Evolutionary conservation across 2,888 invertebrate species (phyloP).

Genomic region (Galerucella calmariensis): DNA sequence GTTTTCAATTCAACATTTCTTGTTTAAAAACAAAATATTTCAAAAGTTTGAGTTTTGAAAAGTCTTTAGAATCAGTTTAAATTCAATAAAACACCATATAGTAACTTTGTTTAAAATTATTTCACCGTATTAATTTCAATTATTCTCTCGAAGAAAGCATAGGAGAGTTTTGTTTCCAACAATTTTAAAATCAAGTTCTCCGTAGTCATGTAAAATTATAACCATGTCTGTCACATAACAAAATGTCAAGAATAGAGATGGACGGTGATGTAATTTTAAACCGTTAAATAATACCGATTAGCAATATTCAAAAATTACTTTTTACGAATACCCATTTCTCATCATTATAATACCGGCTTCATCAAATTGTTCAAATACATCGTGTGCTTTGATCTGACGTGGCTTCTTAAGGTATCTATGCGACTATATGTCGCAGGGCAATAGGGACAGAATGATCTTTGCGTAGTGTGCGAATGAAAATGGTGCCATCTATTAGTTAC

Average conservation of each 20-base stretch:
- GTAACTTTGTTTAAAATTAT: not conserved
- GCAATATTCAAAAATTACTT: not conserved
- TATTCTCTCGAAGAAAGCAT: not conserved
- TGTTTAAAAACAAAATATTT: not conserved
- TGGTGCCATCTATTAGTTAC: slow-evolving; percentile 87
- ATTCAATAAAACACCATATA: not conserved
- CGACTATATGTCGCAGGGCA: slow-evolving; percentile 89
- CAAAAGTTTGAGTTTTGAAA: not conserved
- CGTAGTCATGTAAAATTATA: too few species aligned
- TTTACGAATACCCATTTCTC: not conserved
- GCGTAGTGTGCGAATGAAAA: slow-evolving; percentile 85
- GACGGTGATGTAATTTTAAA: not conserved
- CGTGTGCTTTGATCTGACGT: slow-evolving; percentile 80
- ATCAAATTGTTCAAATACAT: slow-evolving; percentile 43
- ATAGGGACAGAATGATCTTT: slow-evolving; percentile 83
- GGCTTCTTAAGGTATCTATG: slow-evolving; percentile 86
- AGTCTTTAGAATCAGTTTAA: slow-evolving; percentile 3
- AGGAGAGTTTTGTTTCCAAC: too few species aligned
- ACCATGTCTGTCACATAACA: too few species aligned
- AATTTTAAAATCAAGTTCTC: too few species aligned
- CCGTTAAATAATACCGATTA: not conserved
- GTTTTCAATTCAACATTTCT: not conserved
- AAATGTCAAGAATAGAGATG: too few species aligned
- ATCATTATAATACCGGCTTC: slow-evolving; percentile 40
- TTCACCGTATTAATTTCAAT: not conserved